Evolutionary conservation across 92 coral and sea anemone species (phyloP), one percentile per base, ranked within the genome.

Genomic region (Zoanthus sociatus): DNA sequence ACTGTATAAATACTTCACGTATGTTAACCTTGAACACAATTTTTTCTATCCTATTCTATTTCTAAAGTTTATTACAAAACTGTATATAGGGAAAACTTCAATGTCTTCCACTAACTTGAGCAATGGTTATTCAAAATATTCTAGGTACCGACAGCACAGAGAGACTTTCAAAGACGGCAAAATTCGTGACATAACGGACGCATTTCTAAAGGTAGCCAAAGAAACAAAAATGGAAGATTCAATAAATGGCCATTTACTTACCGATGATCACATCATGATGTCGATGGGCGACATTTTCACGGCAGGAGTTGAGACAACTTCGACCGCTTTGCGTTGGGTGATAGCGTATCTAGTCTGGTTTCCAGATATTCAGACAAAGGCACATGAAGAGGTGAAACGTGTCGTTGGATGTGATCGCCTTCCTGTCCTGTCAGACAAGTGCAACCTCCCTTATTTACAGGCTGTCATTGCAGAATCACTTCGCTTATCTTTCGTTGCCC

Each of bases 111-210:
- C 4, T 48, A 48, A 26, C 26, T 37, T 50, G 4, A 50, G 7
- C 9, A 63, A 1, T 17, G 1, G n/a, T 7, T 17, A n/a, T 63
- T 6, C 17, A 7, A 17, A 63, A 63, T 17, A 10, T 73, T 78
- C 63, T 77, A 90, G 88, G 61, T 90, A 78, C 31, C 67, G 56
- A 83, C 83, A 90, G 44, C 92, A 90, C 64, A 78, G 58, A 51
- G 87, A 78, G 81, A 90, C 89, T 6, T 90, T 85, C 84, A 78
- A 86, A 72, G 89, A 76, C 30, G 84, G 73, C 46, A 78, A 71
- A 45, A 78, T 92, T 15, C 93, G 95, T 4, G 95, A 90, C 82
- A 63, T 92, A 79, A 92, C 93, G 9, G 95, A 92, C 63, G 95
- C 95, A 47, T 78, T 92, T 50, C 71, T 92, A 20, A 92, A 92